Conservation (phyloP, 1,140 invertebrate genomes). For the Pollicipes pollicipes region DNA sequence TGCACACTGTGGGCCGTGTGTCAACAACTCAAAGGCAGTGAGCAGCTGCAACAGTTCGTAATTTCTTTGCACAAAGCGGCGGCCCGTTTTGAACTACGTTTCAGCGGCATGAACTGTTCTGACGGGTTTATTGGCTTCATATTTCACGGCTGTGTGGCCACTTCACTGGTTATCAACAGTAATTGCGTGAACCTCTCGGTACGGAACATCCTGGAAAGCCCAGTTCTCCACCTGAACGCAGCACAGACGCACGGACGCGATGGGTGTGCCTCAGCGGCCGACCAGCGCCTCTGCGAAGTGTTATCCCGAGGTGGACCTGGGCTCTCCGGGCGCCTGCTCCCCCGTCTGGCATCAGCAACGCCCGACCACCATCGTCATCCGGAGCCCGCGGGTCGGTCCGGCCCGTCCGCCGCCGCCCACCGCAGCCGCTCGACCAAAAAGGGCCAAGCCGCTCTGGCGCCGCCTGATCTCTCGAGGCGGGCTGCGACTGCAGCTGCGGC, state of each 20-base stretch:
- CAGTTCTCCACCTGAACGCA: neutral
- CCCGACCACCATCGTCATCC: neutral
- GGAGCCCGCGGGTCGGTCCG: neutral
- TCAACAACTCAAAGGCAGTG: too few species aligned
- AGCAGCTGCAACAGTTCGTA: neutral
- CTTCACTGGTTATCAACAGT: neutral
- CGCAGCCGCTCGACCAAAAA: too few species aligned
- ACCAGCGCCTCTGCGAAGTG: neutral
- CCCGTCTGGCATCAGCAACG: neutral
- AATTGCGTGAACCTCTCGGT: neutral
- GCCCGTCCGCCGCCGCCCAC: too few species aligned
- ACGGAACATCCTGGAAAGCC: neutral
- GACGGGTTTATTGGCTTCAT: neutral
- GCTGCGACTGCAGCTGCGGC: neutral
- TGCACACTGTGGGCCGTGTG: too few species aligned
- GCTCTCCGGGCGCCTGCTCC: neutral
- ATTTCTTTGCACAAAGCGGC: too few species aligned
- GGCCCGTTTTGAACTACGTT: neutral
- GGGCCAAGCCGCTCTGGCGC: neutral
- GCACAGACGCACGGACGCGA: neutral
- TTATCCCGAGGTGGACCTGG: neutral
- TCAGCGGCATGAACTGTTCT: neutral
- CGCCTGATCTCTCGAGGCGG: neutral
- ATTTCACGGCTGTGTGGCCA: neutral
- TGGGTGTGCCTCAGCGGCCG: neutral